Base-by-base conservation (phyloP, 2,113 vertebrate species). In the Penelope pileata region DNA sequence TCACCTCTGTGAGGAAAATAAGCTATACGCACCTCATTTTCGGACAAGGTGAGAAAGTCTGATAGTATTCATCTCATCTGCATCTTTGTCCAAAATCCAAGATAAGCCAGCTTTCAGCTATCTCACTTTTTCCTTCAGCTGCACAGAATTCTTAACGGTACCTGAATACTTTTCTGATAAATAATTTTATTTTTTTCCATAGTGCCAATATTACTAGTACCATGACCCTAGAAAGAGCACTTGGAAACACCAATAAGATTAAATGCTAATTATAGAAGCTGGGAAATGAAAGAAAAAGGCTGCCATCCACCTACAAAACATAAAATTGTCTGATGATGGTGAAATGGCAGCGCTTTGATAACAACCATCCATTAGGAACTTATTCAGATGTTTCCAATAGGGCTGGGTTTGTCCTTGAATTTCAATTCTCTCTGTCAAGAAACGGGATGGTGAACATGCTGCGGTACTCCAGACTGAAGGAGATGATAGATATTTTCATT, bases 101-200 rank as follows among this genome's bases (percentile, higher is more conserved):
- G 72, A 63, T 22, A 88, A 6, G 83, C 43, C 18, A 10, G 6
- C 53, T 86, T 83, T 38, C 29, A 12, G 10, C 73, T 83, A 78
- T 36, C 38, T 84, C n/a, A 10, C 38, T 86, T 30, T 67, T 93
- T 58, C 23, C 26, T 83, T 74, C 47, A 82, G 23, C 19, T 89
- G 38, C 14, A 42, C n/a, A 56, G 54, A 75, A 68, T 68, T 75
- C 38, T 78, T 94, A 86, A 79, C 70, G 48, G 23, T 80, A 38
- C 29, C 43, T 48, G 36, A 95, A 94, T 66, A 69, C 12, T 66
- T 73, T 90, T 62, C 58, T 76, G 59, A 84, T 82, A 91, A 93
- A 36, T 36, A 86, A 63, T 45, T 75, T 66, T 43, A 9, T 51
- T 76, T 90, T 92, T 69, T 81, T 45, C 60, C 9, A 9, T 60